phyloP scores from a whole-genome alignment of 2,113 vertebrate genomes.

The Poecilia latipinna region DNA sequence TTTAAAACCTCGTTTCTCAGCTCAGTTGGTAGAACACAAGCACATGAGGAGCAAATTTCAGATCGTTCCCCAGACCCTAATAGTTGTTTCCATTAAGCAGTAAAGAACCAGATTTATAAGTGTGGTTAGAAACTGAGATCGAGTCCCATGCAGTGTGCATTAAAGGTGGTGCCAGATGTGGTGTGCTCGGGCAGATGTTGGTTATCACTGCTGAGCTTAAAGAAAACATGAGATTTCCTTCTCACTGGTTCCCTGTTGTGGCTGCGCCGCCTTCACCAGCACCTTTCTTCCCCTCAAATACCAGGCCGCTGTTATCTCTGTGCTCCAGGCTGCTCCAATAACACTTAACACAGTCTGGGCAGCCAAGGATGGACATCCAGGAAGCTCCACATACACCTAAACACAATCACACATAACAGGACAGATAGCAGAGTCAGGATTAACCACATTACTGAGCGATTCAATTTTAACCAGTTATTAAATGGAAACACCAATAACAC shows the following conservation, averaged over 20 bases:
- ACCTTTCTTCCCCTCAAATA: slow-evolving; percentile 1
- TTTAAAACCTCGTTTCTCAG: background rate
- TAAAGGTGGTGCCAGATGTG: slow-evolving; percentile 10
- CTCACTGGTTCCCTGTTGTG: slow-evolving; percentile 62
- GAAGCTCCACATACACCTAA: slow-evolving; percentile 17
- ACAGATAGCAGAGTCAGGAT: slow-evolving; percentile 7
- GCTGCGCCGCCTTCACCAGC: slow-evolving; percentile 16
- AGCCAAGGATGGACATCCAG: slow-evolving; percentile 63
- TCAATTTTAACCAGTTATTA: slow-evolving; percentile 10
- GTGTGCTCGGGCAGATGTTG: slow-evolving; percentile 36
- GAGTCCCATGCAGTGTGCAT: background rate
- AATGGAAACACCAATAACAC: background rate
- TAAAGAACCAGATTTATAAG: background rate
- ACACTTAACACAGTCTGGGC: slow-evolving; percentile 63
- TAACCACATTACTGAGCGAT: background rate
- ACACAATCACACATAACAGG: slow-evolving; percentile 5
- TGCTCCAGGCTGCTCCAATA: slow-evolving; percentile 68
- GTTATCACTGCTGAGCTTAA: slow-evolving; percentile 35
- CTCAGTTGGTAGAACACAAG: background rate
- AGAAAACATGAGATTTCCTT: slow-evolving; percentile 69
- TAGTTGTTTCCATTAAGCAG: background rate
- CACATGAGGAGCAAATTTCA: background rate
- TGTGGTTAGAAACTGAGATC: slow-evolving; percentile 7
- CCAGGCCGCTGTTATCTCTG: slow-evolving; percentile 67
- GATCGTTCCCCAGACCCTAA: background rate